These are phyloP conservation scores for Tiliacea aurago DNA, from an alignment of 2,888 invertebrate genomes.

Conservation along the genomic window DNA sequence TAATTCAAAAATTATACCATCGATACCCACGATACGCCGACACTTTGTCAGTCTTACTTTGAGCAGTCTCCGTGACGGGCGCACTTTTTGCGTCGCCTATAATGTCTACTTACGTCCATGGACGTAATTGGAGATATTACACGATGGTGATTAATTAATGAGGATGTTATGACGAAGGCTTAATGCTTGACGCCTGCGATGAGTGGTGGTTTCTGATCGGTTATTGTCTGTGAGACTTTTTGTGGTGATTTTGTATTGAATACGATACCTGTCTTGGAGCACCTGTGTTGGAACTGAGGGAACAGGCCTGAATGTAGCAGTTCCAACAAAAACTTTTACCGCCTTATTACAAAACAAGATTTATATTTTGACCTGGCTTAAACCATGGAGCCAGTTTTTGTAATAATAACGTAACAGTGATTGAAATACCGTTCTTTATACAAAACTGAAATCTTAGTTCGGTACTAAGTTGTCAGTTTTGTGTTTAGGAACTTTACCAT, in stretches of 20 bases:
- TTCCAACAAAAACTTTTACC: background rate
- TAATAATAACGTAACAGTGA: too few relatives aligned
- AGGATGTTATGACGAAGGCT: constrained; percentile 37
- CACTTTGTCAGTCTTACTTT: constrained; percentile 44
- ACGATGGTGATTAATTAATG: constrained; percentile 58
- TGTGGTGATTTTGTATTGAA: background rate
- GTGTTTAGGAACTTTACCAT: too few relatives aligned
- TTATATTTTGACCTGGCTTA: too few relatives aligned
- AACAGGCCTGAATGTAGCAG: background rate
- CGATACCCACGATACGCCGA: constrained; percentile 21
- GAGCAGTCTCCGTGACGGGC: constrained; percentile 50
- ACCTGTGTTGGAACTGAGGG: background rate
- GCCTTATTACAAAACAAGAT: too few relatives aligned
- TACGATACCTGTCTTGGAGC: background rate
- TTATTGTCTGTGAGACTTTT: constrained; percentile 34
- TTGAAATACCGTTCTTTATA: too few relatives aligned
- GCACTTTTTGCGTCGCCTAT: constrained; percentile 54
- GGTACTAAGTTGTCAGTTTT: too few relatives aligned
- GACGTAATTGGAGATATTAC: constrained; percentile 61
- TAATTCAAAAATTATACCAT: constrained; percentile 52
- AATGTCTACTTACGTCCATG: constrained; percentile 58
- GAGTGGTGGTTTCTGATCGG: constrained; percentile 35
- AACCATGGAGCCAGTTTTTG: too few relatives aligned
- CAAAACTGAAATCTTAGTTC: too few relatives aligned
- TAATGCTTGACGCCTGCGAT: constrained; percentile 55